Conservation (phyloP, 1,140 invertebrate genomes). For the Zaprionus lachaisei region DNA sequence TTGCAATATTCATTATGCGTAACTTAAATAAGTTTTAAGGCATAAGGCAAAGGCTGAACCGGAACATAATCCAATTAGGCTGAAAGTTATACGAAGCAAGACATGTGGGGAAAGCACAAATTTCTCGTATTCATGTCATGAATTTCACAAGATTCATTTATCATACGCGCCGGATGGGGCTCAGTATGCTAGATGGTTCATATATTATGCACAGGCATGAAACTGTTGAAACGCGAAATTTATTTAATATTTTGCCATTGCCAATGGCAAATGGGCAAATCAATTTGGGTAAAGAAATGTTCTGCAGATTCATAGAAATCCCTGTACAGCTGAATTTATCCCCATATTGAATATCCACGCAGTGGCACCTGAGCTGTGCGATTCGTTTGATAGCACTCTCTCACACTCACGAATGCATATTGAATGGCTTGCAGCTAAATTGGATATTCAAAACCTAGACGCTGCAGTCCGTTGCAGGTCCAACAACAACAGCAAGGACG, state of each 20-base stretch:
- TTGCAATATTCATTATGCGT: constrained; percentile 11
- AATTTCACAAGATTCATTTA: constrained; percentile 40
- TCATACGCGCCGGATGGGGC: constrained; percentile 24
- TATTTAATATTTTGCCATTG: constrained; percentile 1
- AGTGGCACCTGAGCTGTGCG: constrained; percentile 32
- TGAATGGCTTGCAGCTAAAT: constrained; percentile 42
- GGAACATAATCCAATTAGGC: not conserved
- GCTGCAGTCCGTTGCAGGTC: constrained; percentile 25
- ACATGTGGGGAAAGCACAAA: constrained; percentile 12
- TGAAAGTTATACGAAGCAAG: not conserved
- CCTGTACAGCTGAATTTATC: constrained; percentile 1
- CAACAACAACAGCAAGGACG: constrained; percentile 13
- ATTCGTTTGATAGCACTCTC: not conserved
- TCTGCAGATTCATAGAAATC: constrained; percentile 25
- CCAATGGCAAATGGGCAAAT: constrained; percentile 37
- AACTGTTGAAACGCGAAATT: constrained; percentile 52
- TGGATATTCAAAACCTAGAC: constrained; percentile 52
- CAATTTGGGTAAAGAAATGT: constrained; percentile 47
- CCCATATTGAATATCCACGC: constrained; percentile 25
- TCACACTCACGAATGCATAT: constrained; percentile 24
- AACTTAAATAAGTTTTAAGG: constrained; percentile 1
- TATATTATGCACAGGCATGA: constrained; percentile 43
- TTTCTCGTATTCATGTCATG: constrained; percentile 43
- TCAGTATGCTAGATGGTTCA: not conserved
- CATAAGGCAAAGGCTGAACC: not conserved